Evolutionary conservation across 2,113 vertebrate species (phyloP).

Genomic region (Tichodroma muraria): DNA sequence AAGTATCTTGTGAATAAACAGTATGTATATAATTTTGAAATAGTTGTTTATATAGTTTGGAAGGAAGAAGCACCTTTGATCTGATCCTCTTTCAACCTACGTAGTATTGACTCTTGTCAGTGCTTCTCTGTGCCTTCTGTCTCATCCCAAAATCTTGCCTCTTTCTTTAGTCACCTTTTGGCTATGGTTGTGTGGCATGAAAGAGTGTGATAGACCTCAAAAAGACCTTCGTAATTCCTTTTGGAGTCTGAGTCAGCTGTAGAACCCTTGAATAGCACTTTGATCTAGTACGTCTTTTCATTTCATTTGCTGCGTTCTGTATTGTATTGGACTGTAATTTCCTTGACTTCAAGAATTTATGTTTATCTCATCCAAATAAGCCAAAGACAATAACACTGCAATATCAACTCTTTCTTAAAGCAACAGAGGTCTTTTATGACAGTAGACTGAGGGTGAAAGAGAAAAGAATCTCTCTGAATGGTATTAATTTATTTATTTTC

Average conservation of each 20-base stretch:
- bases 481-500: not conserved
- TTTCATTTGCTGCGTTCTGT: not conserved
- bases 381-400: not conserved
- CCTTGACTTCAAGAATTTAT: constrained; percentile 8
- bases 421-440: not conserved
- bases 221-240: constrained; percentile 18
- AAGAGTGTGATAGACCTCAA: not conserved
- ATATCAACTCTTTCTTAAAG: not conserved
- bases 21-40: not conserved
- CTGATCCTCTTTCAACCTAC: not conserved
- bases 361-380: constrained; percentile 20
- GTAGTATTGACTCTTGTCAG: not conserved
- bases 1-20: not conserved
- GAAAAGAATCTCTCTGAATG: not conserved
- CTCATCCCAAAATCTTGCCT: not conserved
- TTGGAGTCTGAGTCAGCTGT: not conserved
- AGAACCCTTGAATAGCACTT: not conserved
- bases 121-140: not conserved
- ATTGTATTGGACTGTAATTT: constrained; percentile 7
- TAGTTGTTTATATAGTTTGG: not conserved
- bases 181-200: not conserved
- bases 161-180: not conserved
- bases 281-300: not conserved
- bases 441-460: not conserved
- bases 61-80: not conserved